Evolutionary conservation across 1,140 invertebrate genomes (phyloP).

Genomic region (Bombus sibiricus): DNA sequence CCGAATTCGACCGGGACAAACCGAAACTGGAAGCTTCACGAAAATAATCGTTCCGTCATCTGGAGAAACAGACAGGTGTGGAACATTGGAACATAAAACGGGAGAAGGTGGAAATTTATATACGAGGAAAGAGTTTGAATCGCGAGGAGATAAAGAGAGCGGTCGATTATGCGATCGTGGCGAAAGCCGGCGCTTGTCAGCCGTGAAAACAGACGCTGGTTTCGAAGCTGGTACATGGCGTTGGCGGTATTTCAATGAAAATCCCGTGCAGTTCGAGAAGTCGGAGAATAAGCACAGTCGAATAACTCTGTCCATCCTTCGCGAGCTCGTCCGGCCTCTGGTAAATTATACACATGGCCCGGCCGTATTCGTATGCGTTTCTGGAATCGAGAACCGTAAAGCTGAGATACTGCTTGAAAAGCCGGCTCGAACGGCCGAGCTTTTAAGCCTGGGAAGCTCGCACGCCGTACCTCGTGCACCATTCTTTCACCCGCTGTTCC

Average conservation of each 20-base stretch:
- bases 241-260: conserved; percentile 31
- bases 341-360: conserved; percentile 25
- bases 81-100: too few species aligned
- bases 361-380: conserved; percentile 17
- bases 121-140: too few species aligned
- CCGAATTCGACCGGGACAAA: neutral
- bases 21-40: neutral
- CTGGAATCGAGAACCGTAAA: conserved; percentile 14
- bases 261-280: neutral
- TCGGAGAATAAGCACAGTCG: conserved; percentile 25
- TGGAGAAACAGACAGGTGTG: too few species aligned
- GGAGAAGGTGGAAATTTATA: too few species aligned
- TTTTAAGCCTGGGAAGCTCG: conserved; percentile 17
- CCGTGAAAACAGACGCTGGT: neutral
- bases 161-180: neutral
- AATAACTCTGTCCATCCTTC: conserved; percentile 36
- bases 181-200: conserved; percentile 6
- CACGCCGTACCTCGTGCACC: too few species aligned
- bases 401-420: conserved; percentile 26
- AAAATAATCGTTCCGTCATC: neutral
- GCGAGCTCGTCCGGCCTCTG: neutral
- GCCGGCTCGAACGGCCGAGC: neutral
- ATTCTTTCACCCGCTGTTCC: neutral
- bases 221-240: neutral
- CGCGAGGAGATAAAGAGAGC: too few species aligned